Percentiles rank a stretch among this genome's conserved stretches.
These are phyloP conservation scores for Oryzias sinensis DNA, from an alignment of 2,797 vertebrate species.

Conservation along the genomic window DNA sequence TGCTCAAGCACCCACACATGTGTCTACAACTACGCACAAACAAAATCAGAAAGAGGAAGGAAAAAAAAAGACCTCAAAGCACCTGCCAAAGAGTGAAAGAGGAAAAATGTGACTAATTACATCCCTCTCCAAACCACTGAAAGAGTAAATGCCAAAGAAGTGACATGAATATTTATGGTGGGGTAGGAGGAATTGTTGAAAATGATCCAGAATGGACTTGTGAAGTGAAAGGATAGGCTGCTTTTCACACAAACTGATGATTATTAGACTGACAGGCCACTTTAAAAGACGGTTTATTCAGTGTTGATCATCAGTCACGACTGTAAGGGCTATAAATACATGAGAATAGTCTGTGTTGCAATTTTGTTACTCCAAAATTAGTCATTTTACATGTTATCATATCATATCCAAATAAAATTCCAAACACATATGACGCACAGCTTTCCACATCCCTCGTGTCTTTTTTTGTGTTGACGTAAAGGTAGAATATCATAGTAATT, in stretches of 20 bases:
- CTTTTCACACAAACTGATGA: constrained; percentile 60
- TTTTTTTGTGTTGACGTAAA: no score
- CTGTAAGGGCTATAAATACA: no score
- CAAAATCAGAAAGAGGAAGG: neutral
- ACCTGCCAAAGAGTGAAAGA: constrained; percentile 62
- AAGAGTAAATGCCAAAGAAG: constrained; percentile 75
- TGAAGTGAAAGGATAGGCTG: constrained; percentile 46
- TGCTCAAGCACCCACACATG: constrained; percentile 11
- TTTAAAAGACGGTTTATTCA: no score
- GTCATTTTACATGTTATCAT: no score
- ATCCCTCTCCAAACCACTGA: constrained; percentile 72
- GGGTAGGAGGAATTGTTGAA: constrained; percentile 60
- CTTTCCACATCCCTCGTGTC: no score
- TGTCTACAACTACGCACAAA: constrained; percentile 5
- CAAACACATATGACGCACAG: no score
- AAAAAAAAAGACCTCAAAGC: constrained; percentile 36
- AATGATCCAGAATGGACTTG: constrained; percentile 53
- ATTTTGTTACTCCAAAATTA: no score
- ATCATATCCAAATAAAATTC: no score
- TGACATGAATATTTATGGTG: constrained; percentile 72
- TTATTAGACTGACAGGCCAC: constrained; percentile 32
- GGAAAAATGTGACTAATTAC: constrained; percentile 75
- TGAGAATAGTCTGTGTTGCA: no score
- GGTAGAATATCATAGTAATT: neutral
- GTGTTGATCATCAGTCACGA: no score